Evolutionary conservation across 2,888 invertebrate genomes (phyloP).

Genomic region (Dicyrtomina minuta): DNA sequence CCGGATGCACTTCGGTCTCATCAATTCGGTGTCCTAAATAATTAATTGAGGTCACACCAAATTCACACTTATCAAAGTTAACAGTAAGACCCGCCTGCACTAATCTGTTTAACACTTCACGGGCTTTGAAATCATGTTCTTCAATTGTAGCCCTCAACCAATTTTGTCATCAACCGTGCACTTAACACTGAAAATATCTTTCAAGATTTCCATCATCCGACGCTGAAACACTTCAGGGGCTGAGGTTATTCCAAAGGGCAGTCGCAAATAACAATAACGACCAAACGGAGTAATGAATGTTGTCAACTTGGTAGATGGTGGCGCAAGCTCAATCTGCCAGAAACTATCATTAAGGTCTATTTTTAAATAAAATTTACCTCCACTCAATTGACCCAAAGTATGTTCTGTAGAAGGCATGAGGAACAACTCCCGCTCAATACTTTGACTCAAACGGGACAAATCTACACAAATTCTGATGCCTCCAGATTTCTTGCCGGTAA

Average conservation of each 20-base stretch:
- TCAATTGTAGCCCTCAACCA: not conserved
- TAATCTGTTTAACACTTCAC: slow-evolving; percentile 14
- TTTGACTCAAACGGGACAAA: no score
- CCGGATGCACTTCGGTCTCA: slow-evolving; percentile 54
- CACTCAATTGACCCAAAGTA: no score
- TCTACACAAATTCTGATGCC: no score
- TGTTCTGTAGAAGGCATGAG: no score
- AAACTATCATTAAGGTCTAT: no score
- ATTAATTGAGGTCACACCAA: slow-evolving; percentile 46
- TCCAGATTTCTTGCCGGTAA: no score
- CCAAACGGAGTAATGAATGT: slow-evolving; percentile 53
- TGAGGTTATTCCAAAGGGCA: no score
- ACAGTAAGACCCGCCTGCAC: slow-evolving; percentile 9
- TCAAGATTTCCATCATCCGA: slow-evolving; percentile 28
- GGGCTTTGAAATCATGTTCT: slow-evolving; percentile 22
- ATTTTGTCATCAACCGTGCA: no score
- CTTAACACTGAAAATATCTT: slow-evolving; percentile 34
- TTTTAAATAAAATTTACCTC: no score
- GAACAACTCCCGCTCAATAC: no score
- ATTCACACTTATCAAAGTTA: slow-evolving; percentile 53
- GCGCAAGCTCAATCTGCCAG: not conserved
- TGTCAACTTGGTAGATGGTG: slow-evolving; percentile 37
- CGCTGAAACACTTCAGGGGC: slow-evolving; percentile 34
- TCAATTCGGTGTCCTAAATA: slow-evolving; percentile 53
- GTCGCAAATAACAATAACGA: no score